Evolutionary conservation across 2,797 vertebrate genomes (phyloP), one percentile per base, ranked within the genome.

Genomic region (Novumbra hubbsi): DNA sequence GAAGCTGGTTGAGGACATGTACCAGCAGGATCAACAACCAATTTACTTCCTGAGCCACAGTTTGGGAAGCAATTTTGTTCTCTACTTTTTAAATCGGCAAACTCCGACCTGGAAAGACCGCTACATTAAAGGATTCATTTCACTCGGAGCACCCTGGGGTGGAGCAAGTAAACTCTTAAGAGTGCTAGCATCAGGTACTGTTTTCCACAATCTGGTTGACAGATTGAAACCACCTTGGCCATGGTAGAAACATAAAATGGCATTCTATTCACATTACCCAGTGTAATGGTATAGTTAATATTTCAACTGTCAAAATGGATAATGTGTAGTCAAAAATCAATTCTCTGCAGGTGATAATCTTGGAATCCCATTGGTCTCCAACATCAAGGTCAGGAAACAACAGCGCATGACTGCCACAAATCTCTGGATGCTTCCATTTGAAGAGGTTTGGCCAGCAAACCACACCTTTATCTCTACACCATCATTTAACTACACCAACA

Each of bases 381-480:
- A 93, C 88, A 96, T 98, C 85, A 99, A 98, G 88, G 95, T 99
- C 69, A 94, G 95, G 0, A 95, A 97, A 75, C 93, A 96, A 72
- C 96, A 98, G 83, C 94, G 97, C 49, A 97, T 95, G 91, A 88
- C 94, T 0, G 95, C 94, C 0, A 95, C 95, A 0, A 98, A 94
- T 72, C 94, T 96, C 2, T 99, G 98, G 97, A 95, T 98, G 94
- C 90, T 99, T 77, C 98, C 98, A 0, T 91, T 88, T 0, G 87
- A 76, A 1, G 28, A 86, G 0, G 84, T 75, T 0, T 98, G 98
- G 98, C 89, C 97, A 0, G 90, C 94, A 66, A 94, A 91, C 68
- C 97, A 99, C 0, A 81, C 94, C 28, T 98, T 98, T 81, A 92
- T 99, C 82, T 98, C 98, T 79, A 99, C 98, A 0, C 98, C 98